Conservation (phyloP, 2,113 vertebrate genomes). For the Actenoides lindsayi region DNA sequence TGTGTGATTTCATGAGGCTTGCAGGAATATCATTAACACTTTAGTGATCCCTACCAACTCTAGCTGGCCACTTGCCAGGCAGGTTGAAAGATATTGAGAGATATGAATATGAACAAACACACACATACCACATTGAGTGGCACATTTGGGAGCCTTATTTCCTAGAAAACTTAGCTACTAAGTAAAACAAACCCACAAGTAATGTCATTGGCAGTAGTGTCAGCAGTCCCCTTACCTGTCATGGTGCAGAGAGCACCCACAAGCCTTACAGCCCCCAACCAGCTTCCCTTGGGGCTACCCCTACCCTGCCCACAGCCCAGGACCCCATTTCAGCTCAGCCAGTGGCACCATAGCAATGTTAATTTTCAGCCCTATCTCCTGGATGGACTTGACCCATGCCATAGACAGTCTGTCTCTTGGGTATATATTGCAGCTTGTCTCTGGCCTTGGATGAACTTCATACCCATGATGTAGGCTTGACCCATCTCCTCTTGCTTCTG, state of each 20-base stretch:
- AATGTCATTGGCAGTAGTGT: background rate
- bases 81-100: background rate
- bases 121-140: background rate
- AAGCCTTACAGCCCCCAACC: background rate
- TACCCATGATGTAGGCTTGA: background rate
- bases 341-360: background rate
- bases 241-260: background rate
- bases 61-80: background rate
- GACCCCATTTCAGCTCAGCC: background rate
- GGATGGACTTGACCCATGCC: background rate
- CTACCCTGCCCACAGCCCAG: background rate
- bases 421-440: background rate
- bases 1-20: background rate
- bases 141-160: background rate
- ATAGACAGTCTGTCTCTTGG: background rate
- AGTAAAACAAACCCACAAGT: background rate
- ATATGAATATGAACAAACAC: background rate
- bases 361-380: background rate
- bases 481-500: background rate
- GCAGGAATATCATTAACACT: background rate
- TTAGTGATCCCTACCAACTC: background rate
- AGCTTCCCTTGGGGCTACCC: background rate
- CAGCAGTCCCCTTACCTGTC: background rate
- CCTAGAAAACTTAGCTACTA: background rate
- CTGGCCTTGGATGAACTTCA: background rate